Evolutionary conservation across 1,140 invertebrate genomes (phyloP), one percentile per base, ranked within the genome.

Genomic region (Drosophila saltans): DNA sequence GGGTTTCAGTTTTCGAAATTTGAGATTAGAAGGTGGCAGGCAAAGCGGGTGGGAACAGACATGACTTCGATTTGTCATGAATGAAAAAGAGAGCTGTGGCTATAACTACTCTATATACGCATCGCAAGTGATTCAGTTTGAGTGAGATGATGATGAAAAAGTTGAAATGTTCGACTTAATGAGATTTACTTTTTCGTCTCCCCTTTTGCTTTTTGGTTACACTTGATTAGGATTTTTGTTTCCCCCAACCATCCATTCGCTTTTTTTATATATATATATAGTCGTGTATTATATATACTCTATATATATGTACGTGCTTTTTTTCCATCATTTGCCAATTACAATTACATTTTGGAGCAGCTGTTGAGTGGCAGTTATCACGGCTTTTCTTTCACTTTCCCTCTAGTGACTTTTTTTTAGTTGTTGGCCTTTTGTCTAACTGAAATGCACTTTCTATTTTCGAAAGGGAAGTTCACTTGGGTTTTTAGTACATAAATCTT

Each of bases 341-440:
- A 85, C 78, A 80, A 84, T 85, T 75, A 88, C 80, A 83, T 83
- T 88, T 60, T 80, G 39, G 72, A 76, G 69, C 82, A 86, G 75
- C 83, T 79, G 82, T 79, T 74, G 80, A 69, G 57, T 58, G 73
- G 48, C 16, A 21, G 30, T 52, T n/a, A 36, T 48, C 33, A 64
- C 40, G 41, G 70, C 75, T 78, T 78, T 84, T 80, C 71, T 84
- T 80, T 83, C 83, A 81, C 61, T 69, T 21, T 75, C 73, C 75
- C 75, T 67, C 65, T 72, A 59, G 68, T 66, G 65, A 71, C 48
- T 74, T 63, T 74, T 63, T 75, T 16, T 16, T 16, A 16, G 16
- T 69, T 59, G 56, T 64, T 70, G 66, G 66, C 72, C 43, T 36
- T 64, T 52, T 52, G 39, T 21, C 57, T 58, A 39, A 36, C 45